Evolutionary conservation across 64 coral and sea anemone genomes (phyloP), one percentile per base, ranked within the genome.

Genomic region (Catalaphyllia jardinei): DNA sequence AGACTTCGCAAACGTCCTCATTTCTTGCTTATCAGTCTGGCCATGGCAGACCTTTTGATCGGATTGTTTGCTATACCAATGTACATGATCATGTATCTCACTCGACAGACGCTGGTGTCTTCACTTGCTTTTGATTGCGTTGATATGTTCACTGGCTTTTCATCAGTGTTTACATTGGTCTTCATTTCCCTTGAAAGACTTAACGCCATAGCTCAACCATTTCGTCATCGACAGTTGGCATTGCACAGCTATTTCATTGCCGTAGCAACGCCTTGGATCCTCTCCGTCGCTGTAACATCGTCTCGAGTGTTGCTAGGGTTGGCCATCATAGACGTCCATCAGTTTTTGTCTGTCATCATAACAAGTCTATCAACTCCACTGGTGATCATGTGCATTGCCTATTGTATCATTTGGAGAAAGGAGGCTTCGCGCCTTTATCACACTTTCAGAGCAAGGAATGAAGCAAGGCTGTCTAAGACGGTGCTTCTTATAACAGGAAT

Each of bases 151-250:
- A 73, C 88, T 17, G 76, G 77, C 4, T 79, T 90, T 51, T 20
- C 77, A 0, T 90, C 88, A 9, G 50, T 83, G 19, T 90, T 90
- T 24, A 80, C 78, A 15, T 60, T 90, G 52, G 65, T 27, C 72
- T 20, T 73, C 12, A 90, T 90, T 60, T 90, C 88, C 22, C 49
- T 90, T 19, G 88, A 90, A 74, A 90, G 88, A 73, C 64, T 90
- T 9, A 73, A 27, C 4, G 88, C 78, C 1, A 73, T 90, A 54
- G 16, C 29, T 10, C 79, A 77, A 38, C 88, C 88, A 2, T 20
- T 82, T 16, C 78, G 9, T 10, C 88, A 90, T 33, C 88, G 88
- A 10, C 77, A 73, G 88, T 67, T 83, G 0, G 54, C 35, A 10
- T 28, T 14, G 12, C 18, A 78, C 2, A 71, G 62, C 62, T 90